Evolutionary conservation across 2,797 vertebrate genomes (phyloP).

Genomic region (Megaceryle alcyon): DNA sequence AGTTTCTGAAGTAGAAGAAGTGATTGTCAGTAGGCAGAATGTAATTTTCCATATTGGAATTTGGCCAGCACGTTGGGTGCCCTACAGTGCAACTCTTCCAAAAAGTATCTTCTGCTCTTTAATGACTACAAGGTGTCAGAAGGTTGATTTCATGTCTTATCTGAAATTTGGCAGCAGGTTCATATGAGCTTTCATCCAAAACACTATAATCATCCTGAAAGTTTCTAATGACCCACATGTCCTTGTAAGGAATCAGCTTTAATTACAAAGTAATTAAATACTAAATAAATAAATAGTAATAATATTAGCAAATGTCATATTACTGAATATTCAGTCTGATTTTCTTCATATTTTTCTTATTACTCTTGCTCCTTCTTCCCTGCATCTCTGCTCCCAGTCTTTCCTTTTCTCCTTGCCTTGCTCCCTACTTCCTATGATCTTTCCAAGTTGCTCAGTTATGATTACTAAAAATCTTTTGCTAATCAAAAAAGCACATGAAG

Average conservation of each 20-base stretch:
- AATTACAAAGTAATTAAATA: background rate
- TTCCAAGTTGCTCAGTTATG: background rate
- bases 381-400: background rate
- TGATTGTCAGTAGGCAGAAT: background rate
- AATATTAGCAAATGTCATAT: background rate
- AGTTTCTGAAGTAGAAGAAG: background rate
- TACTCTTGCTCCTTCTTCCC: background rate
- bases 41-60: slow-evolving; percentile 10
- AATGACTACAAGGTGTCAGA: background rate
- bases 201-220: background rate
- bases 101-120: background rate
- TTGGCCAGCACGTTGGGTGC: background rate
- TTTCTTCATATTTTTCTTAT: background rate
- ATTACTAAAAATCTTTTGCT: background rate
- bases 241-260: background rate
- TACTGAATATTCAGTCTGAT: background rate
- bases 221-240: background rate
- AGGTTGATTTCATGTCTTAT: background rate
- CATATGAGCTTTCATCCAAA: background rate
- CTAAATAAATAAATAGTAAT: background rate
- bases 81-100: background rate
- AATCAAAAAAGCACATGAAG: background rate
- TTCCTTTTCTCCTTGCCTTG: background rate
- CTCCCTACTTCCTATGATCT: background rate
- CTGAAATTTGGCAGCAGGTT: background rate